phyloP scores from a whole-genome alignment of 1,140 invertebrate genomes.

The Leucophenga varia region DNA sequence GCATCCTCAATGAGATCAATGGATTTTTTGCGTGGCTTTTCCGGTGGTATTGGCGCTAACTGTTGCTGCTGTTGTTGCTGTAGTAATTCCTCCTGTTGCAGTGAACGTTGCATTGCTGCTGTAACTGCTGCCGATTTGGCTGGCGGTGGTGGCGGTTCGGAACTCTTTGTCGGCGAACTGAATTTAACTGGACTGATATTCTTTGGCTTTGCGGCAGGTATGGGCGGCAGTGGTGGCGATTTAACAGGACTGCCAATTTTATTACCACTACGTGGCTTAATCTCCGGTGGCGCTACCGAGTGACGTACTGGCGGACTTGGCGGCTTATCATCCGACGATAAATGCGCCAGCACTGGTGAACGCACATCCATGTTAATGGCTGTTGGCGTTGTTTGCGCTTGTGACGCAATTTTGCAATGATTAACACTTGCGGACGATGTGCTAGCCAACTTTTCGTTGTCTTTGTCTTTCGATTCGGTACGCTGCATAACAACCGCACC shows the following conservation, averaged over 20 bases:
- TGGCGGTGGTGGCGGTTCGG: slow-evolving; percentile 40
- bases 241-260: slow-evolving; percentile 53
- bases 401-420: slow-evolving; percentile 2
- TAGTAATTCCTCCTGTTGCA: slow-evolving; percentile 32
- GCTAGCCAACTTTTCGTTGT: slow-evolving; percentile 21
- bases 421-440: slow-evolving; percentile 1
- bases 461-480: slow-evolving; percentile 7
- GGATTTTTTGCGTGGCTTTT: slow-evolving; percentile 51
- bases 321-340: slow-evolving; percentile 20
- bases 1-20: slow-evolving; percentile 47
- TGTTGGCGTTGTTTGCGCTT: slow-evolving; percentile 13
- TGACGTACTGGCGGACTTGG: slow-evolving; percentile 37
- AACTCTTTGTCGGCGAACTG: slow-evolving; percentile 43
- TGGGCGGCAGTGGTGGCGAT: slow-evolving; percentile 49
- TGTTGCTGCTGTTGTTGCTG: slow-evolving; percentile 12
- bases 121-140: slow-evolving; percentile 48
- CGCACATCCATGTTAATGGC: slow-evolving; percentile 2
- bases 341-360: slow-evolving; percentile 12
- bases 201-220: slow-evolving; percentile 49
- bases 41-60: slow-evolving; percentile 39
- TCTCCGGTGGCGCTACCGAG: slow-evolving; percentile 38
- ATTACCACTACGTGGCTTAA: slow-evolving; percentile 44
- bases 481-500: slow-evolving; percentile 13
- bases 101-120: slow-evolving; percentile 39
- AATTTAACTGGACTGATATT: slow-evolving; percentile 46